Percentiles rank a stretch among this genome's conserved stretches.
Conservation (phyloP, 2,888 invertebrate genomes). For the Lobophora halterata region DNA sequence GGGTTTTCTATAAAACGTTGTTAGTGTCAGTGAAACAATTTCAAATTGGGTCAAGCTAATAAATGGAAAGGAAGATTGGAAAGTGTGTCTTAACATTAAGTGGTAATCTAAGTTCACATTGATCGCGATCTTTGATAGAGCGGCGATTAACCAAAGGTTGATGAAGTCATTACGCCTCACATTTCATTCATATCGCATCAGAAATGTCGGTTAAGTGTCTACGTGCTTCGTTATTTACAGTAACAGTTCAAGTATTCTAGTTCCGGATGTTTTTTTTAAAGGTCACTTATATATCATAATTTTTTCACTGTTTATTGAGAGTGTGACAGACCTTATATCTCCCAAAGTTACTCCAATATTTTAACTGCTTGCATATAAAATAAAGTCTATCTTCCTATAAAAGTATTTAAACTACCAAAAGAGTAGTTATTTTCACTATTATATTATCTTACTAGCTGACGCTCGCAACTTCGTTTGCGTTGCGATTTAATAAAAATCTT, state of each 20-base stretch:
- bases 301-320: too few relatives aligned
- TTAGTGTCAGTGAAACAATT: slow-evolving; percentile 5
- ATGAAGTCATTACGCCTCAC: slow-evolving; percentile 32
- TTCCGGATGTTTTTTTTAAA: too few relatives aligned
- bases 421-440: too few relatives aligned
- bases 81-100: slow-evolving; percentile 10
- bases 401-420: too few relatives aligned
- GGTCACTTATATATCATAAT: too few relatives aligned
- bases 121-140: slow-evolving; percentile 23
- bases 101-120: slow-evolving; percentile 16
- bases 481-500: too few relatives aligned
- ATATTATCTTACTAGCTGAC: too few relatives aligned
- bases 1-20: neutral
- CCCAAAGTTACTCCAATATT: too few relatives aligned
- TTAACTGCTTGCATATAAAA: too few relatives aligned
- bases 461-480: too few relatives aligned
- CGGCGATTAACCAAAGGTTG: slow-evolving; percentile 35
- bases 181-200: slow-evolving; percentile 14
- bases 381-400: too few relatives aligned
- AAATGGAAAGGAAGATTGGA: slow-evolving; percentile 13
- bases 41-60: slow-evolving; percentile 9
- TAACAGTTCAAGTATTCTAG: slow-evolving; percentile 12
- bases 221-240: slow-evolving; percentile 20
- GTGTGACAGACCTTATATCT: too few relatives aligned
- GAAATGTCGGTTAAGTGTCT: slow-evolving; percentile 20